phyloP scores from a whole-genome alignment of 2,888 invertebrate genomes.

The Aplocera efformata region DNA sequence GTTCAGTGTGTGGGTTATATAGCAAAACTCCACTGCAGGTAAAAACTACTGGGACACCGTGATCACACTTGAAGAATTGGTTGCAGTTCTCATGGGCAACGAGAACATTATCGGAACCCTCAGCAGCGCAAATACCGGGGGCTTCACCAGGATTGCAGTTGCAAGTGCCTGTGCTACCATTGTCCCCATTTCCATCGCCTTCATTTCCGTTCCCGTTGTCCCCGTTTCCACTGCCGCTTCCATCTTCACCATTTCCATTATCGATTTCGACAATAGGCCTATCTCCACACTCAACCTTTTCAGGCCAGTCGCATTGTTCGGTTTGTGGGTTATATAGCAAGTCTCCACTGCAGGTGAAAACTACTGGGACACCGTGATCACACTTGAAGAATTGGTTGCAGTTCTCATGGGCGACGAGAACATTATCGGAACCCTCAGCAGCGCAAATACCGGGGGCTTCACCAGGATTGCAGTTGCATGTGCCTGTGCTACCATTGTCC shows the following conservation, averaged over 20 bases:
- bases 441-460: conserved; percentile 37
- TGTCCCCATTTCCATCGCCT: no score
- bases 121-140: conserved; percentile 28
- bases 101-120: conserved; percentile 35
- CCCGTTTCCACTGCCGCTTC: no score
- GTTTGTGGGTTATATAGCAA: conserved; percentile 34
- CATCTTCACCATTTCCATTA: no score
- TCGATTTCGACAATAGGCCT: conserved; percentile 20
- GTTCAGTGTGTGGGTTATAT: conserved; percentile 34
- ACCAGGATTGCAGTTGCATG: conserved; percentile 35
- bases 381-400: conserved; percentile 40
- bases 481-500: conserved; percentile 15
- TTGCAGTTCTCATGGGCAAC: conserved; percentile 38
- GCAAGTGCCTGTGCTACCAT: conserved; percentile 16
- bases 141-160: conserved; percentile 32
- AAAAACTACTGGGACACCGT: conserved; percentile 23
- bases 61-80: conserved; percentile 34
- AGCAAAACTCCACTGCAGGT: conserved; percentile 31
- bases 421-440: conserved; percentile 28
- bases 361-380: conserved; percentile 27
- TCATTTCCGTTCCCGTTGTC: conserved; percentile 1
- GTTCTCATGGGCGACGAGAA: conserved; percentile 37
- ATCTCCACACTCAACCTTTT: conserved; percentile 35
- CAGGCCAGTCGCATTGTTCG: conserved; percentile 32
- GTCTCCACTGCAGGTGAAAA: conserved; percentile 24